Conservation (phyloP, 2,113 vertebrate species). For the Malaclemys terrapin region DNA sequence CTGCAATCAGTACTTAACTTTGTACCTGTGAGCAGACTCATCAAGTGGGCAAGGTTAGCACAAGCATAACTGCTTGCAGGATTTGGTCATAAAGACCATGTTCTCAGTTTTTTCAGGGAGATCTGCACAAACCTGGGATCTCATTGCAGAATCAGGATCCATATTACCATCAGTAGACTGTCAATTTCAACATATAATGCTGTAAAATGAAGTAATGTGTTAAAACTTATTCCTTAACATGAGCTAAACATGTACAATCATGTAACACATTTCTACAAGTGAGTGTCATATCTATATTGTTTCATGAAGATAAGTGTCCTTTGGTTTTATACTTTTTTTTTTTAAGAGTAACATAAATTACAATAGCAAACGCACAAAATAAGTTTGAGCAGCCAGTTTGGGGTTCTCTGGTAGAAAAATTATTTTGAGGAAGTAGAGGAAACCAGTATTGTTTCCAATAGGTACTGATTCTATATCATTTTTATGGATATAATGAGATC, state of each 20-base stretch:
- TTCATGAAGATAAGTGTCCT: background rate
- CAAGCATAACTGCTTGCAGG: background rate
- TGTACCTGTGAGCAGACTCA: background rate
- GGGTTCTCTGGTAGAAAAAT: background rate
- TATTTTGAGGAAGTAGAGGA: background rate
- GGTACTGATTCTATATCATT: background rate
- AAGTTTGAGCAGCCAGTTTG: background rate
- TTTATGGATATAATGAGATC: background rate
- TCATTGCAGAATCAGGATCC: background rate
- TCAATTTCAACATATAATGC: background rate
- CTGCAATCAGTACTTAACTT: background rate
- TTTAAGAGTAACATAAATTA: background rate
- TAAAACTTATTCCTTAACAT: background rate
- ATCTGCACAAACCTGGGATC: background rate
- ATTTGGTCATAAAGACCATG: background rate
- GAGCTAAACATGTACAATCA: background rate
- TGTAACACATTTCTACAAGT: background rate
- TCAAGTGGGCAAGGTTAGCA: background rate
- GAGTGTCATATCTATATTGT: background rate
- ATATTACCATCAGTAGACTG: too few species aligned
- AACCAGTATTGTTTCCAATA: background rate
- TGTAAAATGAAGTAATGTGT: background rate
- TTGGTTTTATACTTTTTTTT: background rate
- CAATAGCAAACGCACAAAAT: background rate
- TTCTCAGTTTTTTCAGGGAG: background rate